phyloP scores from a whole-genome alignment of 1,140 invertebrate genomes.

The Pararge aegeria region DNA sequence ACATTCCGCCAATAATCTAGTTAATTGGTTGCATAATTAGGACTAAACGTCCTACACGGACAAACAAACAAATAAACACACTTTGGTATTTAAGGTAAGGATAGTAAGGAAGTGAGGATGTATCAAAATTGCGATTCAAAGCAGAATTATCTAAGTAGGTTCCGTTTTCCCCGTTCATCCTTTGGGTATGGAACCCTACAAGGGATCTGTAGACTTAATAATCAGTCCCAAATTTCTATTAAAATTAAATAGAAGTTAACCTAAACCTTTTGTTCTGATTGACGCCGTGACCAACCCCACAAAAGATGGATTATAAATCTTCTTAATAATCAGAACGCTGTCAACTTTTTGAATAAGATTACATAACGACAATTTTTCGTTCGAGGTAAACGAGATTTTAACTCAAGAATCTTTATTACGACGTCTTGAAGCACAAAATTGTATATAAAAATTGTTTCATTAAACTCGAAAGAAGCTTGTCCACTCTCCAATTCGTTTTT shows the following conservation, averaged over 20 bases:
- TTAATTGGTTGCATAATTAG: too few relatives aligned
- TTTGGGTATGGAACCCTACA: too few relatives aligned
- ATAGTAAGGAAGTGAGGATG: too few relatives aligned
- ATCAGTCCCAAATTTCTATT: not conserved
- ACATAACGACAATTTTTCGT: conserved; percentile 19
- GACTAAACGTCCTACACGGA: too few relatives aligned
- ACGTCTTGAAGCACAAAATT: conserved; percentile 28
- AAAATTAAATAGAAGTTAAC: conserved; percentile 9
- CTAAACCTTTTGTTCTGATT: conserved; percentile 8
- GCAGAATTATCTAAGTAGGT: too few relatives aligned
- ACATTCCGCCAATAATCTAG: too few relatives aligned
- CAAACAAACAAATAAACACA: too few relatives aligned
- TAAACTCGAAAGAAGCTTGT: conserved; percentile 30
- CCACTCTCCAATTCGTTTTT: conserved; percentile 35
- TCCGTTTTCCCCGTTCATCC: too few relatives aligned
- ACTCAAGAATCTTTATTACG: conserved; percentile 32
- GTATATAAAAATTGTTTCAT: conserved; percentile 33
- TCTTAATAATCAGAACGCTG: conserved; percentile 14
- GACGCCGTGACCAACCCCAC: conserved; percentile 7
- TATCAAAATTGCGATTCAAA: too few relatives aligned
- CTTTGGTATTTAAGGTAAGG: too few relatives aligned
- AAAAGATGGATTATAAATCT: conserved; percentile 6
- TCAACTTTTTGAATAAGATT: conserved; percentile 23
- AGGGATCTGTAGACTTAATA: not conserved
- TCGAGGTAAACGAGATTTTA: conserved; percentile 25